Evolutionary conservation across 2,113 vertebrate species (phyloP).

Genomic region (Phycodurus eques): DNA sequence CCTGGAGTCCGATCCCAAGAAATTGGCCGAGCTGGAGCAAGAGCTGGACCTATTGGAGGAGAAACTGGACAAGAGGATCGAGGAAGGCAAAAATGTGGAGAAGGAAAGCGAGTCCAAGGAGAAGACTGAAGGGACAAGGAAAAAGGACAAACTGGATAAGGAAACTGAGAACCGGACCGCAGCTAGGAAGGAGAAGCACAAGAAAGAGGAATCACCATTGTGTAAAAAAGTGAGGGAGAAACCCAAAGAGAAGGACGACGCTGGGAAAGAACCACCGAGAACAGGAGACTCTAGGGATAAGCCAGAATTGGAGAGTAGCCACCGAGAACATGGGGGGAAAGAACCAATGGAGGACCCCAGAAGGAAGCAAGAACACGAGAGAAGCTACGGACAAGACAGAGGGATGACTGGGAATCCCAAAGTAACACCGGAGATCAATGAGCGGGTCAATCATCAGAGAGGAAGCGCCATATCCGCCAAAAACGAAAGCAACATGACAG

Average conservation of each 20-base stretch:
- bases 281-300: neutral
- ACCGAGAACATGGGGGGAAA: conserved; percentile 15
- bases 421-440: neutral
- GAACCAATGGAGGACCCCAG: neutral
- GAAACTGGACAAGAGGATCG: conserved; percentile 56
- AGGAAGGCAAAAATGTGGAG: conserved; percentile 24
- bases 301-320: neutral
- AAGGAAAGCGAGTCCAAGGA: conserved; percentile 20
- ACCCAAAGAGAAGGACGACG: conserved; percentile 12
- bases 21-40: conserved; percentile 65
- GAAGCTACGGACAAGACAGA: conserved; percentile 7
- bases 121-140: neutral
- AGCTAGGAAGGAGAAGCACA: conserved; percentile 29
- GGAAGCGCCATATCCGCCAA: neutral
- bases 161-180: conserved; percentile 33
- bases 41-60: conserved; percentile 70
- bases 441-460: neutral
- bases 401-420: neutral
- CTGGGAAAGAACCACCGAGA: conserved; percentile 2
- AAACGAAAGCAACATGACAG: neutral
- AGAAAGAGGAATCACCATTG: neutral
- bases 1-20: conserved; percentile 52
- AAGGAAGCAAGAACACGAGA: neutral
- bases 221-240: conserved; percentile 2
- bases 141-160: conserved; percentile 36